Evolutionary conservation across 1,140 invertebrate species (phyloP).

Genomic region (Phocides pigmalion): DNA sequence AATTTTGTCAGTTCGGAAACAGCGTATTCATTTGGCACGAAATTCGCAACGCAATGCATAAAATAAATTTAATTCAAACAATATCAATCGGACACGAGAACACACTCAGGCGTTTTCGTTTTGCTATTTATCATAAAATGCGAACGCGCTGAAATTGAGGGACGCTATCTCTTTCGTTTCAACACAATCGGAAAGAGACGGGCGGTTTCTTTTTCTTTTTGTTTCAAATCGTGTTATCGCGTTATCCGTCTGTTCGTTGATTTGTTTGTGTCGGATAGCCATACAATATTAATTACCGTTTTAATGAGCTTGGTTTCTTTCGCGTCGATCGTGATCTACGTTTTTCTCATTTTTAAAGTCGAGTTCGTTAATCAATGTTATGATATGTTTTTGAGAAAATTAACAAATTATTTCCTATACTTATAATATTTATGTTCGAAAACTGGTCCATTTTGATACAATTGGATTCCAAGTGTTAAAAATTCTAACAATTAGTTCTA

Average conservation of each 20-base stretch:
- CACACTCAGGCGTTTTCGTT: slow-evolving; percentile 63
- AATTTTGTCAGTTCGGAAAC: slow-evolving; percentile 55
- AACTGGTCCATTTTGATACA: no score
- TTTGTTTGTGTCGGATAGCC: slow-evolving; percentile 65
- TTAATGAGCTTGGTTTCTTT: slow-evolving; percentile 71
- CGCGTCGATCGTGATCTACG: slow-evolving; percentile 53
- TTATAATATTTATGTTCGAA: no score
- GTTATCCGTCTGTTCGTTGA: slow-evolving; percentile 64
- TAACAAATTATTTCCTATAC: no score
- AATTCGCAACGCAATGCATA: slow-evolving; percentile 52
- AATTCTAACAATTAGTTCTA: no score
- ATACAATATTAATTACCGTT: slow-evolving; percentile 73
- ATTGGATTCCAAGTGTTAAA: no score
- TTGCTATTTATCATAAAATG: slow-evolving; percentile 76
- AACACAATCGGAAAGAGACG: slow-evolving; percentile 44
- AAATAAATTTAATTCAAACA: slow-evolving; percentile 76
- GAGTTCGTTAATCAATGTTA: neutral
- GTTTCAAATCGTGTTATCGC: slow-evolving; percentile 65
- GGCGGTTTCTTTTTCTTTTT: slow-evolving; percentile 45
- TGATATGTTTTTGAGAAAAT: no score
- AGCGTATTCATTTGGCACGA: slow-evolving; percentile 62
- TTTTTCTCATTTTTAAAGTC: slow-evolving; percentile 38
- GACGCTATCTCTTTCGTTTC: slow-evolving; percentile 44
- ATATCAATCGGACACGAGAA: slow-evolving; percentile 75
- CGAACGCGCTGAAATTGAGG: slow-evolving; percentile 62